A percentile compares a stretch with the other conserved stretches of the same genome.
phyloP scores from a whole-genome alignment of 1,140 invertebrate genomes.

The Pararge aegeria region DNA sequence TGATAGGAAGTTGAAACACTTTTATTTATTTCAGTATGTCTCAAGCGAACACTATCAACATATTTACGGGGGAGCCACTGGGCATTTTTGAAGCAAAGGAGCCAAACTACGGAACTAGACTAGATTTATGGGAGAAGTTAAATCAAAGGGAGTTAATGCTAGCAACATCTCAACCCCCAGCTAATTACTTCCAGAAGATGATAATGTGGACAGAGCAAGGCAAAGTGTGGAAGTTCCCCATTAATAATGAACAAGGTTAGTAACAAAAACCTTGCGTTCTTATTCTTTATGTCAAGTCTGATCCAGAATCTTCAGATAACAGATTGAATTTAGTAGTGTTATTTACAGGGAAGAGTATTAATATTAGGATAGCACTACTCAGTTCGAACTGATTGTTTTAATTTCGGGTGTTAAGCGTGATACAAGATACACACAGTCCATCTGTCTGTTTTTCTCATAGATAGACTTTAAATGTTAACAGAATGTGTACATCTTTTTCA shows the following conservation, averaged over 20 bases:
- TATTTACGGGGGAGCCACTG: conserved; percentile 81
- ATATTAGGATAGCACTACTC: too few relatives aligned
- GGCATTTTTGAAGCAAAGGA: conserved; percentile 80
- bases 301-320: too few relatives aligned
- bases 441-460: too few relatives aligned
- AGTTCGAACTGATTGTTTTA: too few relatives aligned
- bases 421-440: too few relatives aligned
- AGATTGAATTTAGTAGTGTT: too few relatives aligned
- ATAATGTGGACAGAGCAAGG: conserved; percentile 96
- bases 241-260: conserved; percentile 97
- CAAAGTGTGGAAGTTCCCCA: conserved; percentile 98
- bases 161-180: conserved; percentile 84
- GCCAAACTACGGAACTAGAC: conserved; percentile 67
- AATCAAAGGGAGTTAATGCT: conserved; percentile 84
- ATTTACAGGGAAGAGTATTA: too few relatives aligned
- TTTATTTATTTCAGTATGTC: conserved; percentile 33
- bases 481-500: too few relatives aligned
- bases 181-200: conserved; percentile 96
- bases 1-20: neutral
- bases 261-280: neutral
- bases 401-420: too few relatives aligned
- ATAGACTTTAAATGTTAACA: too few relatives aligned
- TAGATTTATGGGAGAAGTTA: conserved; percentile 86
- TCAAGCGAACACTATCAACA: conserved; percentile 44
- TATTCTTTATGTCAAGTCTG: too few relatives aligned